Percentiles rank a stretch among this genome's conserved stretches.
These are phyloP conservation scores for Pristis pectinata DNA, from an alignment of 2,797 vertebrate species.

Conservation along the genomic window DNA sequence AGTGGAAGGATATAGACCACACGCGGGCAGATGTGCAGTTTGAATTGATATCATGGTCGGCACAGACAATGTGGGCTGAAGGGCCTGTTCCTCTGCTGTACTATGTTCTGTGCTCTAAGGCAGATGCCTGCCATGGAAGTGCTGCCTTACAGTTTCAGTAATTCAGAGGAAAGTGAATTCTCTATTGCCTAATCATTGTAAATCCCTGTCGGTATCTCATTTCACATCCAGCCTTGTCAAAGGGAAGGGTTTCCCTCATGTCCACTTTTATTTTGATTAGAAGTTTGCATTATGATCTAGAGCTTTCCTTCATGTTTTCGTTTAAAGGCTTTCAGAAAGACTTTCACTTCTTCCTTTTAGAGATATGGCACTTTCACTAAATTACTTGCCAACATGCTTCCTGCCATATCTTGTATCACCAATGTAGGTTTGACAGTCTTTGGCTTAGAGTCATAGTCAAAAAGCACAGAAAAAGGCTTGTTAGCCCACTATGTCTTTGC, in stretches of 20 bases:
- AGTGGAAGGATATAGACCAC: too few relatives aligned
- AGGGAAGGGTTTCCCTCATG: background rate
- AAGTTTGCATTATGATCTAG: background rate
- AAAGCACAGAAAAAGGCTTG: too few relatives aligned
- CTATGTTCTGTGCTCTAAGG: too few relatives aligned
- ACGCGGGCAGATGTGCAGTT: too few relatives aligned
- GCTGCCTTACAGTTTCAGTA: background rate
- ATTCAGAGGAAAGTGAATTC: background rate
- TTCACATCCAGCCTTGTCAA: background rate
- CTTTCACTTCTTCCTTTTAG: background rate
- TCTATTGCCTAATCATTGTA: background rate
- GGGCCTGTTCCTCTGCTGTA: too few relatives aligned
- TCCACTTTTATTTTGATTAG: background rate
- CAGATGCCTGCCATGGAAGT: background rate
- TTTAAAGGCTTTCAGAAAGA: background rate
- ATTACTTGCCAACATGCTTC: too few relatives aligned
- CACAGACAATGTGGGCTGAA: too few relatives aligned
- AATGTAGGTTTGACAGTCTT: too few relatives aligned
- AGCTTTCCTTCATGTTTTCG: background rate
- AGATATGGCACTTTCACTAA: background rate
- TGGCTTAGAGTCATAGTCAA: too few relatives aligned
- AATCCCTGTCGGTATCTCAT: background rate
- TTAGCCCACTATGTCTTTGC: too few relatives aligned
- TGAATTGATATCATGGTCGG: too few relatives aligned
- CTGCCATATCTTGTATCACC: too few relatives aligned